Evolutionary conservation across 2,113 vertebrate genomes (phyloP), one percentile per base, ranked within the genome.

Genomic region (Ptychochromis oligacanthus): DNA sequence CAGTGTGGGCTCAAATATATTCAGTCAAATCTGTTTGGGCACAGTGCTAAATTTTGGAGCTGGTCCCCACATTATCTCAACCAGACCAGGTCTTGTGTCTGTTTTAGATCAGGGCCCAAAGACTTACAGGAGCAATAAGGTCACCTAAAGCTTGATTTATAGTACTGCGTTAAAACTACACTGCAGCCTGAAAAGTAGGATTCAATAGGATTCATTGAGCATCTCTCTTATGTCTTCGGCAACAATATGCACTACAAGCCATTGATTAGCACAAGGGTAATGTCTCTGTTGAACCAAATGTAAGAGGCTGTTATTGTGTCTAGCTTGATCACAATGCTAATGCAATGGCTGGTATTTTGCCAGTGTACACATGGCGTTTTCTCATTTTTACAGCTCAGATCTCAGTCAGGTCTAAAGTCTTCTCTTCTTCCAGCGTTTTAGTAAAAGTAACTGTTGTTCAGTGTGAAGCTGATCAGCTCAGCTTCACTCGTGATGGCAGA

Each of bases 251-350:
- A 54, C 26, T 54, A 34, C 52, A 54, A n/a, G 26, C 26, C 46
- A 72, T n/a, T 54, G 67, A 72, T 54, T 72, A 72, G 67, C 67
- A 72, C 67, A n/a, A 46, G 28, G 67, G 14, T 14, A 54, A 54
- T 54, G 67, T 46, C 67, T 72, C 46, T 54, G 67, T 72, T 70
- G 18, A 72, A 72, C 67, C 67, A 72, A 72, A 72, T 72, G 67
- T 72, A 72, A 54, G 20, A 72, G 67, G 67, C 67, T 54, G 26
- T 54, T 46, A 54, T 52, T 72, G 65, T 31, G n/a, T 31, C 17
- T 67, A 6, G 40, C 46, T 22, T 2, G 5, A 67, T 46, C 38
- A 67, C 43, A 31, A 52, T 72, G 46, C 67, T 72, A 72, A 72
- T 54, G 46, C 46, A 54, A n/a, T 34, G 46, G 67, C 46, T 72